Evolutionary conservation across 2,888 invertebrate genomes (phyloP).

Genomic region (Galerucella nymphaeae): DNA sequence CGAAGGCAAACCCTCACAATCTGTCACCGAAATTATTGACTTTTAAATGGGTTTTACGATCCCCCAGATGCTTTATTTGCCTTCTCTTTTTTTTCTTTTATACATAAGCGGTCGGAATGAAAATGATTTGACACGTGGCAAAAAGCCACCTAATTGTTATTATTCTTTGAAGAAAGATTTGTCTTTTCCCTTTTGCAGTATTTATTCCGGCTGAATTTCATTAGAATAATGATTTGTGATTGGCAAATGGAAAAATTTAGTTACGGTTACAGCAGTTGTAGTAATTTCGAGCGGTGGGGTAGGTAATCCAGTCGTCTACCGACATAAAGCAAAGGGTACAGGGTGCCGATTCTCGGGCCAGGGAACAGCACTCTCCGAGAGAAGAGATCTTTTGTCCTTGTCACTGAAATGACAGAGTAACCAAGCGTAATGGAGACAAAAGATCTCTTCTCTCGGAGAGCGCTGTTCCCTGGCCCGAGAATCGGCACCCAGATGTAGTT

Average conservation of each 20-base stretch:
- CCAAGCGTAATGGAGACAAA: too few species aligned
- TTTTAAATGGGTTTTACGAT: conserved; percentile 1
- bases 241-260: not conserved
- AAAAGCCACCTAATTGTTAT: conserved; percentile 1
- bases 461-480: too few species aligned
- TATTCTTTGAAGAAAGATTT: not conserved
- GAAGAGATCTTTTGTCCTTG: too few species aligned
- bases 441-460: too few species aligned
- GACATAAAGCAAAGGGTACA: too few species aligned
- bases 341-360: too few species aligned
- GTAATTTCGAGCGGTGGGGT: too few species aligned
- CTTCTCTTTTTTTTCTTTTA: not conserved
- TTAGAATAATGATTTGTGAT: not conserved
- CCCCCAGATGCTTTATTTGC: not conserved
- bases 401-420: too few species aligned
- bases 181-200: not conserved
- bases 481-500: too few species aligned
- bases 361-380: too few species aligned
- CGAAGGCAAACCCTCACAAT: not conserved
- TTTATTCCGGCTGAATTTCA: not conserved
- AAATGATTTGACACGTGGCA: not conserved
- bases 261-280: too few species aligned
- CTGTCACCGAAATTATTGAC: conserved; percentile 1
- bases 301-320: too few species aligned
- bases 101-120: not conserved